These are phyloP conservation scores for Tenebrio molitor DNA, from an alignment of 1,140 invertebrate species.

Conservation along the genomic window DNA sequence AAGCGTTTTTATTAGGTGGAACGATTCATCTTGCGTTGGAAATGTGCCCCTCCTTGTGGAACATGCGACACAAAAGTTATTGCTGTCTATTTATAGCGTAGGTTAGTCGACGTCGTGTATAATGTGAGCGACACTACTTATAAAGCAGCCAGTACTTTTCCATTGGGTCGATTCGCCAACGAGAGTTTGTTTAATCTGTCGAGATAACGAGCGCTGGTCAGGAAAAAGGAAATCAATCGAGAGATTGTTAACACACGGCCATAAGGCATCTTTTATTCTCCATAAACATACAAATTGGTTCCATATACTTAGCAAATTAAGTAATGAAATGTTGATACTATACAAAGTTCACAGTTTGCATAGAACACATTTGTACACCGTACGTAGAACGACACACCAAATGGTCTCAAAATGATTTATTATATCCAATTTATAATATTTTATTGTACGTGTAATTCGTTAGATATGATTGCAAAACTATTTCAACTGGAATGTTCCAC, in stretches of 20 bases:
- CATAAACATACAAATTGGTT: conserved; percentile 37
- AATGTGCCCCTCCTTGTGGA: conserved; percentile 17
- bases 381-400: conserved; percentile 27
- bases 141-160: neutral
- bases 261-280: conserved; percentile 19
- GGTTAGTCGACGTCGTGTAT: conserved; percentile 21
- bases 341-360: conserved; percentile 10
- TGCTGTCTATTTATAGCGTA: conserved; percentile 12
- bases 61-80: conserved; percentile 15
- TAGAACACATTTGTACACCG: conserved; percentile 31
- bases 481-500: conserved; percentile 46
- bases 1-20: neutral
- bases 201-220: neutral
- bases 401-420: conserved; percentile 18
- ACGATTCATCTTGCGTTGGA: neutral
- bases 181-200: neutral
- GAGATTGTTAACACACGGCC: conserved; percentile 16
- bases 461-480: conserved; percentile 46
- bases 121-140: conserved; percentile 10
- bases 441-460: conserved; percentile 50
- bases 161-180: conserved; percentile 10
- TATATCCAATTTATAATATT: conserved; percentile 3
- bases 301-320: conserved; percentile 23
- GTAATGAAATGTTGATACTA: neutral
- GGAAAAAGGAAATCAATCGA: conserved; percentile 2